phyloP scores from a whole-genome alignment of 2,113 vertebrate species.

The Corythornis vintsioides region DNA sequence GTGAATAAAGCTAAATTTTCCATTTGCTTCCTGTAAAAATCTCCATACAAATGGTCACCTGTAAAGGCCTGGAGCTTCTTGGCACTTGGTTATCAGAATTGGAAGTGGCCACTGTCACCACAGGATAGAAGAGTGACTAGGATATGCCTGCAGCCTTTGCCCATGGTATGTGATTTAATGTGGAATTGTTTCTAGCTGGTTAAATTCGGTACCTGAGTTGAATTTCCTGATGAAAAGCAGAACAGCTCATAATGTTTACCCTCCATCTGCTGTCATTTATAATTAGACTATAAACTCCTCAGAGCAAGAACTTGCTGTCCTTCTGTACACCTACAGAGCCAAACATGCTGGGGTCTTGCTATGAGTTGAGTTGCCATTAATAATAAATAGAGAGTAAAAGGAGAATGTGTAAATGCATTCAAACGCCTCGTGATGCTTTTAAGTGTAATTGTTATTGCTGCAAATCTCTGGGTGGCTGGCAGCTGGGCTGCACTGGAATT shows the following conservation, averaged over 20 bases:
- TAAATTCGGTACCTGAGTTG: conserved; percentile 2
- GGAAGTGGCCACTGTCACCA: background rate
- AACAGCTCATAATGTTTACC: background rate
- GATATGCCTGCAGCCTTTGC: background rate
- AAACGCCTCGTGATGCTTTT: conserved; percentile 34
- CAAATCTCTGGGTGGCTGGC: conserved; percentile 8
- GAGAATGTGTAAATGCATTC: conserved; percentile 65
- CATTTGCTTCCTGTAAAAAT: background rate
- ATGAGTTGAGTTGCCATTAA: conserved; percentile 46
- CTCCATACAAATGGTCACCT: background rate
- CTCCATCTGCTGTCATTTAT: conserved; percentile 1
- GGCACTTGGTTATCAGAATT: background rate
- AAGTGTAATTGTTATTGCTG: conserved; percentile 44
- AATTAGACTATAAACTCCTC: conserved; percentile 26
- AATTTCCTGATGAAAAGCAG: conserved; percentile 17
- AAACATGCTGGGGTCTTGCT: conserved; percentile 3
- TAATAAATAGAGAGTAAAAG: conserved; percentile 68
- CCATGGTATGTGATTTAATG: background rate
- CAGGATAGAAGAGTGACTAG: background rate
- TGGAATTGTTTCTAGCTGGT: background rate
- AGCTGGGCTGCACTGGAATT: conserved; percentile 11
- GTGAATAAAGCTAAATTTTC: background rate
- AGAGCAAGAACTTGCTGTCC: conserved; percentile 27
- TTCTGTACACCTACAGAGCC: background rate
- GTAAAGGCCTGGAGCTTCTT: background rate